These are phyloP conservation scores for Drosophila teissieri DNA, from an alignment of 1,140 invertebrate genomes.

Conservation along the genomic window DNA sequence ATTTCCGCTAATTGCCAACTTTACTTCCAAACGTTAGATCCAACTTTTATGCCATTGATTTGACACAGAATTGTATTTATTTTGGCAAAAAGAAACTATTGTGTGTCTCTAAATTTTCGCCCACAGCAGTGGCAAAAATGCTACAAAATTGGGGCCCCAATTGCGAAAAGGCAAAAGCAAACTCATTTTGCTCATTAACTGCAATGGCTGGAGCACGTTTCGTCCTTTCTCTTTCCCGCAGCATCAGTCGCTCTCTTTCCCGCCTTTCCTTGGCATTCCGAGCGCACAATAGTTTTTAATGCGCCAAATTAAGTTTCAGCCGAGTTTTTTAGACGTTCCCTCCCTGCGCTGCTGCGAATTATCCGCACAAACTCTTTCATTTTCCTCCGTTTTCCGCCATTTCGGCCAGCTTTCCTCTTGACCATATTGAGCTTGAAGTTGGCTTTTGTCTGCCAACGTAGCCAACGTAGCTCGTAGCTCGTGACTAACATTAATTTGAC, in stretches of 20 bases:
- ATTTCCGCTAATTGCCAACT: background rate
- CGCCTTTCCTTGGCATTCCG: slow-evolving; percentile 19
- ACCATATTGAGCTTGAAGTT: slow-evolving; percentile 73
- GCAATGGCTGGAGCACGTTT: slow-evolving; percentile 59
- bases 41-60: slow-evolving; percentile 2
- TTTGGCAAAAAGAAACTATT: slow-evolving; percentile 10
- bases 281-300: slow-evolving; percentile 74
- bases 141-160: slow-evolving; percentile 34
- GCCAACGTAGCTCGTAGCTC: too few species aligned
- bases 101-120: slow-evolving; percentile 25
- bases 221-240: slow-evolving; percentile 25
- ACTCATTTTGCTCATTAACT: slow-evolving; percentile 63
- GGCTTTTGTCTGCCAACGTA: slow-evolving; percentile 60
- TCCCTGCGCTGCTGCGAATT: slow-evolving; percentile 39
- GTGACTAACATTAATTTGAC: slow-evolving; percentile 79
- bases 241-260: slow-evolving; percentile 2
- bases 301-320: slow-evolving; percentile 74
- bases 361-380: slow-evolving; percentile 57
- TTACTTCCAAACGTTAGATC: too few species aligned
- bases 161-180: slow-evolving; percentile 32
- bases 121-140: slow-evolving; percentile 22
- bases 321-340: slow-evolving; percentile 16
- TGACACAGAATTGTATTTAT: slow-evolving; percentile 51
- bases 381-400: slow-evolving; percentile 15
- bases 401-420: slow-evolving; percentile 19